Base-by-base conservation (phyloP, 2,113 vertebrate genomes). In the Erythrolamprus reginae region DNA sequence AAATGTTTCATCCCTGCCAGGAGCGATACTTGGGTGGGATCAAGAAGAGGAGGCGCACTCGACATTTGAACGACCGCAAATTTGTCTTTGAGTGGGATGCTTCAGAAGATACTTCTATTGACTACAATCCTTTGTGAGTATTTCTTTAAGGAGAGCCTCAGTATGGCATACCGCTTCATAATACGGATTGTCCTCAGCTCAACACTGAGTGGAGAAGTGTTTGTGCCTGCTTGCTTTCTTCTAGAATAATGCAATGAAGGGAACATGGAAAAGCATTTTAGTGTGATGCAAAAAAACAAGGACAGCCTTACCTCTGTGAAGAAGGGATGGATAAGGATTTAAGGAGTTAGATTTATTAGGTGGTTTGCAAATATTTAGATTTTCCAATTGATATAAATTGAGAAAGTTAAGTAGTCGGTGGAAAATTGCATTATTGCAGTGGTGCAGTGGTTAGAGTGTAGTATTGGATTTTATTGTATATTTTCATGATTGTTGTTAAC, bases 41-140 rank as follows among this genome's bases (percentile, higher is more conserved):
- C 93, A 99, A 99, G 97, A 99, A 99, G 95, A 97, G 99, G 5
- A 96, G 99, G 23, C 96, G 99, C 51, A 99, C 99, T 1, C 98
- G 99, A 52, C 99, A 99, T 96, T 97, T 99, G 50, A 99, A 99
- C 0, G 99, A 99, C 96, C 98, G 99, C 92, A 99, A 99, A 95
- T 99, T 99, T 77, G 99, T 99, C 84, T 99, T 99, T 0, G 99
- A 99, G 96, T 99, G 99, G 99, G 99, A 99, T 0, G 99, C 99
- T 0, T 99, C 99, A 0, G 99, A 99, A 86, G 99, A 99, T 95
- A 99, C 99, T 0, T 99, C 99, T 7, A 98, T 98, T 0, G 99
- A 99, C 94, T 99, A 99, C 96, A 99, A 99, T 93, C 99, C 99
- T 0, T 95, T 99, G 99, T 99, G 95, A 98, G 98, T 96, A 24